Percentiles rank a stretch among this genome's conserved stretches.
These are phyloP conservation scores for Cyanoderma ruficeps DNA, from an alignment of 2,113 vertebrate genomes.

Conservation along the genomic window DNA sequence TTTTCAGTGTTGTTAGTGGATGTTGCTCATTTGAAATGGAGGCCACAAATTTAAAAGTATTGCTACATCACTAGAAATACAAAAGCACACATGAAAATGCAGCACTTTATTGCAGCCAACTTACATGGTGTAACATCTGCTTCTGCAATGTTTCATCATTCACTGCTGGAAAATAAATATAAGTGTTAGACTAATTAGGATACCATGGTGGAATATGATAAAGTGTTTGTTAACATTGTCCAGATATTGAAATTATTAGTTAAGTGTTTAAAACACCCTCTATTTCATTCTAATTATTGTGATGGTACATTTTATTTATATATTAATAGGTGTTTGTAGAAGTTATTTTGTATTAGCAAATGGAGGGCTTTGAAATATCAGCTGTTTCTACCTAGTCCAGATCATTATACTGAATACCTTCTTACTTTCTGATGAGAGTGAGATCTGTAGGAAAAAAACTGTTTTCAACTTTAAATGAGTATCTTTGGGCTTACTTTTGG, in stretches of 20 bases:
- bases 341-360: background rate
- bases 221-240: constrained; percentile 6
- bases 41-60: constrained; percentile 21
- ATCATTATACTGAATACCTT: background rate
- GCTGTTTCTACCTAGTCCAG: background rate
- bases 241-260: background rate
- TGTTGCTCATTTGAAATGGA: constrained; percentile 18
- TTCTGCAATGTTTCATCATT: constrained; percentile 12
- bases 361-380: background rate
- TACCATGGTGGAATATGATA: background rate
- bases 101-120: background rate
- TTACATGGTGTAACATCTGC: constrained; percentile 11
- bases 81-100: background rate
- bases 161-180: constrained; percentile 2
- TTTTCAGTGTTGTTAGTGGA: background rate
- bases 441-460: background rate
- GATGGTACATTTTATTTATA: background rate
- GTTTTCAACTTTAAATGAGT: background rate
- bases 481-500: background rate
- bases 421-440: background rate
- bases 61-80: background rate
- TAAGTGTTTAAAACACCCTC: background rate
- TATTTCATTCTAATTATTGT: background rate
- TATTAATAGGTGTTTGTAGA: background rate
- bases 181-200: constrained; percentile 8